Evolutionary conservation across 2,797 vertebrate species (phyloP).

Genomic region (Parauchenoglanis punctatus): DNA sequence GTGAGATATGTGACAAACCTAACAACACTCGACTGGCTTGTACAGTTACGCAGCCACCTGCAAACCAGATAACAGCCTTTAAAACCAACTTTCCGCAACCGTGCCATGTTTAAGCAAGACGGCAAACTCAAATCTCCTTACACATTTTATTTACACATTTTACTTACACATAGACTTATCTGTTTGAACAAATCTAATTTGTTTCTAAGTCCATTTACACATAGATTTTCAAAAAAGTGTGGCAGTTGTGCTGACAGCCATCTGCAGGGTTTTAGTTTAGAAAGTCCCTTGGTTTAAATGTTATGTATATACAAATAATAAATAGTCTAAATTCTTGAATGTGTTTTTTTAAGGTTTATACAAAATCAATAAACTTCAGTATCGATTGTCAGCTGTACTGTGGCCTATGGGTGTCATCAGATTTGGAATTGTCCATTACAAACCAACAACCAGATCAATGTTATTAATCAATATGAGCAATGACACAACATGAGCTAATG

Average conservation of each 20-base stretch:
- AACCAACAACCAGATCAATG: slow-evolving; percentile 52
- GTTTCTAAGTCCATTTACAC: no score
- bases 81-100: not conserved
- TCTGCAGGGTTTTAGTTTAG: not conserved
- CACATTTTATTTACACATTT: not conserved
- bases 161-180: no score
- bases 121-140: not conserved
- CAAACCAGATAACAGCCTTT: not conserved
- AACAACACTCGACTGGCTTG: slow-evolving; percentile 10
- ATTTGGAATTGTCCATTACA: slow-evolving; percentile 53
- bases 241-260: not conserved
- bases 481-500: slow-evolving; percentile 65
- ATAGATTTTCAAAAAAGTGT: not conserved
- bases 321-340: not conserved
- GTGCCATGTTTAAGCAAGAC: not conserved
- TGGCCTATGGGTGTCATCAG: slow-evolving; percentile 32
- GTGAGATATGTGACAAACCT: slow-evolving; percentile 21
- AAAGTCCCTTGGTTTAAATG: not conserved
- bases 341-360: slow-evolving; percentile 13
- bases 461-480: slow-evolving; percentile 58
- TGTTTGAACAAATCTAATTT: no score
- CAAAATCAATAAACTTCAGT: slow-evolving; percentile 36
- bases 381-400: slow-evolving; percentile 34
- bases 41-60: slow-evolving; percentile 6
- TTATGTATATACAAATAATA: not conserved